Percentiles rank a stretch among this genome's conserved stretches.
These are phyloP conservation scores for Heterohyrax brucei DNA, from an alignment of 2,797 vertebrate species.

Conservation along the genomic window DNA sequence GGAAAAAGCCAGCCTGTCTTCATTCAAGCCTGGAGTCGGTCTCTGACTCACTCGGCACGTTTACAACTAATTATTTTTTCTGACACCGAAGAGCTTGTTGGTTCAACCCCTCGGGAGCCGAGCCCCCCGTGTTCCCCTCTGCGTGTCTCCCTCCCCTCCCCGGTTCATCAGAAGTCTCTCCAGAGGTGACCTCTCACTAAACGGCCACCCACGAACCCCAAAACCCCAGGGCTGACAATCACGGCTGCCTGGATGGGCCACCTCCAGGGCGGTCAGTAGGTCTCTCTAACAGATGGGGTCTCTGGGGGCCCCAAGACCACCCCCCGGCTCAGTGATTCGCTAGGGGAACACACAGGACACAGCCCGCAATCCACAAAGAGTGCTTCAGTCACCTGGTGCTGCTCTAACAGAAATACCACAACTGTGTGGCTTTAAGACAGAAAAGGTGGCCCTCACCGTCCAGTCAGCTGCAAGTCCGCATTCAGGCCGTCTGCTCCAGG, in stretches of 20 bases:
- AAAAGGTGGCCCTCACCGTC: no score
- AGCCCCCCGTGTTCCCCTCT: no score
- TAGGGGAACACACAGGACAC: background rate
- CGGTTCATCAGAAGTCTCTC: background rate
- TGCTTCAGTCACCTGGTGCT: no score
- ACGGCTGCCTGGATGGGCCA: no score
- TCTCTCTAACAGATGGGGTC: no score
- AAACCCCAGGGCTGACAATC: background rate
- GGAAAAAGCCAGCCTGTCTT: fast-evolving
- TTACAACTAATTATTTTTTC: no score
- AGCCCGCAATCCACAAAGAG: no score
- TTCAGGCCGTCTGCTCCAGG: no score
- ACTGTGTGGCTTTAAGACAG: no score
- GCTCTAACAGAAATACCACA: no score
- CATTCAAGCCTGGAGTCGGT: background rate
- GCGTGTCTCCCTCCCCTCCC: background rate
- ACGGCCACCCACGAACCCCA: background rate
- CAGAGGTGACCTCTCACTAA: background rate
- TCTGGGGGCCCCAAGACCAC: background rate
- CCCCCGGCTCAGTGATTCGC: background rate
- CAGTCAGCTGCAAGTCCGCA: no score
- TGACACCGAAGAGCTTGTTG: background rate
- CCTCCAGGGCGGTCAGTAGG: no score
- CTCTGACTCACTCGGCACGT: background rate
- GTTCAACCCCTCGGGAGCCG: background rate